Conservation (phyloP, 2,113 vertebrate species). For the Sterrhoptilus dennistouni region DNA sequence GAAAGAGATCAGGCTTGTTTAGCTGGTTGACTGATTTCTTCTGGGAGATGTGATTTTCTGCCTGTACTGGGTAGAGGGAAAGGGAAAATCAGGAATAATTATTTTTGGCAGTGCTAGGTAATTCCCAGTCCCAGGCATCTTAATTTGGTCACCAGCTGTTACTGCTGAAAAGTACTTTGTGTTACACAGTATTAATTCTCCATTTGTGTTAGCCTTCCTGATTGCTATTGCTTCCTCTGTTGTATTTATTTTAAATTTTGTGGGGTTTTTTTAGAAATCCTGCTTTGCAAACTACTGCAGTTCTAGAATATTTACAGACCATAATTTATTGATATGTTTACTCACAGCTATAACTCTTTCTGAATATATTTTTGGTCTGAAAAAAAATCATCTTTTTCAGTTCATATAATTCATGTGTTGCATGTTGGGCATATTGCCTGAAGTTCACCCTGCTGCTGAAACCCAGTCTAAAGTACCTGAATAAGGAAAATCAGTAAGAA, state of each 20-base stretch:
- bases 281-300: not conserved
- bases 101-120: conserved; percentile 55
- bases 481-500: not conserved
- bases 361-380: not conserved
- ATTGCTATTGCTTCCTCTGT: not conserved
- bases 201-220: not conserved
- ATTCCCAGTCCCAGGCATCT: conserved; percentile 52
- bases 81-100: conserved; percentile 54
- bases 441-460: not conserved
- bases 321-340: not conserved
- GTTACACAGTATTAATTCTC: conserved; percentile 37
- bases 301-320: not conserved
- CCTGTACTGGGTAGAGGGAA: conserved; percentile 1
- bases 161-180: conserved; percentile 29
- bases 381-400: not conserved
- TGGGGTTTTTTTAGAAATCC: not conserved
- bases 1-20: conserved; percentile 37
- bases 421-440: not conserved
- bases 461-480: not conserved
- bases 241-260: not conserved
- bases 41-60: conserved; percentile 45
- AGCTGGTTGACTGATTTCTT: conserved; percentile 58
- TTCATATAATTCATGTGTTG: not conserved
- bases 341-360: not conserved
- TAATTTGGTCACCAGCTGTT: conserved; percentile 60